Conservation (phyloP, 2,888 invertebrate genomes). For the Platynereis dumerilii region DNA sequence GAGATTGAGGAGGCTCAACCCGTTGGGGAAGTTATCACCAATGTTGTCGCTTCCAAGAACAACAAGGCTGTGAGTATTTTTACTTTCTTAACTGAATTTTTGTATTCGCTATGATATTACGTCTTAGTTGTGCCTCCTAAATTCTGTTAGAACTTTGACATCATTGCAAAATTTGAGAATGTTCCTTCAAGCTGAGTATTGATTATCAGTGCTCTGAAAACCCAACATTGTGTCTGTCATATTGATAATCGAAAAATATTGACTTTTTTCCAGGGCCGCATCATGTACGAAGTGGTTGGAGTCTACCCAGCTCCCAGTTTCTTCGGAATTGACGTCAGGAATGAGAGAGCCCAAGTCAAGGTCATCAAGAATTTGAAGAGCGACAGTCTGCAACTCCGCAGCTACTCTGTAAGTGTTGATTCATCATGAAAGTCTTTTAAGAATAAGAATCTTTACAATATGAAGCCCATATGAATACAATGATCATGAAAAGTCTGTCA, state of each 20-base stretch:
- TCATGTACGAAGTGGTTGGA: constrained; percentile 40
- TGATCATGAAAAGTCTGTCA: no score
- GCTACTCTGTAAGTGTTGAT: constrained; percentile 20
- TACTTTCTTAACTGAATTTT: background rate
- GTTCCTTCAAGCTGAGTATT: no score
- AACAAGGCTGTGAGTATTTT: constrained; percentile 31
- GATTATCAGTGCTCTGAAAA: no score
- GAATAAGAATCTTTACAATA: no score
- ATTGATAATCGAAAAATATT: background rate
- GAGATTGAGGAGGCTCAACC: constrained; percentile 28
- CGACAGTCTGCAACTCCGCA: constrained; percentile 34
- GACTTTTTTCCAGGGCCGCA: constrained; percentile 29
- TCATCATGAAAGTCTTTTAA: no score
- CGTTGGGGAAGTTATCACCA: constrained; percentile 23
- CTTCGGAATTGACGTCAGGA: constrained; percentile 37
- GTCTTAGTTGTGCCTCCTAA: no score
- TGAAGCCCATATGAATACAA: no score
- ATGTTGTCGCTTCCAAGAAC: constrained; percentile 29
- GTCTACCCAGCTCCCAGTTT: constrained; percentile 44
- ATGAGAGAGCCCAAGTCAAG: constrained; percentile 28
- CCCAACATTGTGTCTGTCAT: background rate
- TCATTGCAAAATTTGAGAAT: no score
- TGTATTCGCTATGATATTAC: no score
- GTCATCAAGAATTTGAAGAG: constrained; percentile 22
- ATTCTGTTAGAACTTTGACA: no score